Conservation (phyloP, 2,888 invertebrate species). For the Andrena haemorrhoa region DNA sequence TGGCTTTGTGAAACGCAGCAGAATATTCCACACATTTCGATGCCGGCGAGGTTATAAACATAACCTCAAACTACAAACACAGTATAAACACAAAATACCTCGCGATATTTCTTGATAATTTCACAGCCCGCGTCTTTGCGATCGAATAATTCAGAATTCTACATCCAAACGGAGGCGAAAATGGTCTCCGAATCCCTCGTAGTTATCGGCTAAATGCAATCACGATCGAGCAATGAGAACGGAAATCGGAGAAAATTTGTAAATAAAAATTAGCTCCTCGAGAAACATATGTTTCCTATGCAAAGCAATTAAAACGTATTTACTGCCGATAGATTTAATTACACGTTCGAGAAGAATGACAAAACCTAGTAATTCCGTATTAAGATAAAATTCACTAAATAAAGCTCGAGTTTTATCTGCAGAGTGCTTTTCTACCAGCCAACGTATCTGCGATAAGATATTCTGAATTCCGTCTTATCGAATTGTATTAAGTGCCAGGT, state of each 20-base stretch:
- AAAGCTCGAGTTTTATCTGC: background rate
- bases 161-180: background rate
- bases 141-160: background rate
- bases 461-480: background rate
- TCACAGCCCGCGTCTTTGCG: background rate
- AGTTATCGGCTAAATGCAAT: background rate
- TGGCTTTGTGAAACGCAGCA: conserved; percentile 83
- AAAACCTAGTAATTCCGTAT: background rate
- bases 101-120: background rate
- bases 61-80: conserved; percentile 13
- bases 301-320: background rate
- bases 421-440: too few relatives aligned
- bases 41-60: conserved; percentile 17
- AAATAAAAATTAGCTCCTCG: background rate
- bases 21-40: conserved; percentile 86
- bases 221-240: background rate
- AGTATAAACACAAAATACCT: background rate
- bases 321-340: too few relatives aligned
- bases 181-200: background rate
- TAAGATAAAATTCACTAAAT: background rate
- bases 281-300: background rate
- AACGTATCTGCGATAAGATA: too few relatives aligned
- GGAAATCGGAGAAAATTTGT: background rate
- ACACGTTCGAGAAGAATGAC: background rate
- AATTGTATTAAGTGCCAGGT: too few relatives aligned